A percentile compares a stretch with the other conserved stretches of the same genome.
These are phyloP conservation scores for Sandelia bainsii DNA, from an alignment of 2,797 vertebrate species.

Conservation along the genomic window DNA sequence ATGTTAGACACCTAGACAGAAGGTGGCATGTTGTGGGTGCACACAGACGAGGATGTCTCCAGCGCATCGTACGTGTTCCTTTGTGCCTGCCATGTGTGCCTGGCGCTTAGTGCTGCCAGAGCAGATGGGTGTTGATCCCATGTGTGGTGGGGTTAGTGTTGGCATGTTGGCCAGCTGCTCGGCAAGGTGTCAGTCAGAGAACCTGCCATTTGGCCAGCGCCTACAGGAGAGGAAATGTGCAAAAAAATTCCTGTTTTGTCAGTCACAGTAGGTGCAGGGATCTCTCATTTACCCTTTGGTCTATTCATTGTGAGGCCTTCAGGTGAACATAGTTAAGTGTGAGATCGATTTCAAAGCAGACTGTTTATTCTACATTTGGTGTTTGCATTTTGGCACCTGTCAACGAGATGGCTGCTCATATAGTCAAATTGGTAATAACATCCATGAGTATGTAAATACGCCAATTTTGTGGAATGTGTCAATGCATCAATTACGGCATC, in stretches of 20 bases:
- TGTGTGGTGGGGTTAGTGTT: conserved; percentile 4
- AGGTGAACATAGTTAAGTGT: neutral
- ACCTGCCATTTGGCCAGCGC: neutral
- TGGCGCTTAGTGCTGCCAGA: conserved; percentile 15
- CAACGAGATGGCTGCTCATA: no score
- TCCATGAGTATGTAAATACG: no score
- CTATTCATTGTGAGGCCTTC: neutral
- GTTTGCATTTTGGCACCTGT: neutral
- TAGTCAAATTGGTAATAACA: no score
- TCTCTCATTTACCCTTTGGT: neutral
- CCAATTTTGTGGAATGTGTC: no score
- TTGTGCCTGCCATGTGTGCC: conserved; percentile 5
- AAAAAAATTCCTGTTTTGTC: neutral
- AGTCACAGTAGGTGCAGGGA: neutral
- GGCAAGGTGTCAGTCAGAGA: conserved; percentile 21
- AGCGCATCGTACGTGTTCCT: neutral
- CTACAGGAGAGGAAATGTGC: conserved; percentile 2
- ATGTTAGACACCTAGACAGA: neutral
- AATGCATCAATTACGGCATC: no score
- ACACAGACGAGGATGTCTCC: neutral
- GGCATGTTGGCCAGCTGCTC: neutral
- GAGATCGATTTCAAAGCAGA: neutral
- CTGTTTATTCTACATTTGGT: neutral
- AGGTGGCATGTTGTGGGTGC: neutral
- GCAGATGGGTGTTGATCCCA: conserved; percentile 25